Evolutionary conservation across 2,797 vertebrate species (phyloP), one percentile per base, ranked within the genome.

Genomic region (Enteromius afrohamiltoni): DNA sequence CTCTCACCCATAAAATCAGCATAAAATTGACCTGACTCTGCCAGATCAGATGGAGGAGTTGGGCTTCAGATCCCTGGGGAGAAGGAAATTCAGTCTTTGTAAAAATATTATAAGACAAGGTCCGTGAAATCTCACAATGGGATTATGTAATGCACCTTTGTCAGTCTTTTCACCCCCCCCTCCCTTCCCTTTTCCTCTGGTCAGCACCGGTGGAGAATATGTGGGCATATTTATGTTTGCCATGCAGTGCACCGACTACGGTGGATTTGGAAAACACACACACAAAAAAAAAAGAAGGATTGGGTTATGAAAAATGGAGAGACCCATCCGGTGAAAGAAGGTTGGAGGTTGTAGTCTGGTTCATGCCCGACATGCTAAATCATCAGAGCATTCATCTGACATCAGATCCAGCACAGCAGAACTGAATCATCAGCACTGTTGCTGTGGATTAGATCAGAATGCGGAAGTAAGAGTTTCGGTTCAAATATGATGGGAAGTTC

Each of bases 1-100:
- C 91, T 93, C 90, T 96, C 94, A 95, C 89, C 93, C 93, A 93
- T 93, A 95, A 96, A 96, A 96, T 96, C 89, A 92, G 93, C 94
- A 95, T 94, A 93, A 96, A 95, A 95, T 95, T 92, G 92, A 92
- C 91, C 92, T 92, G 91, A 92, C 89, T 83, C 92, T 92, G 89
- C 90, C 91, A 90, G 90, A 93, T 95, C 90, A 93, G 88, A 89
- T 90, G 76, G 87, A 89, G 83, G 85, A 85, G 84, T 91, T 87
- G 91, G 85, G 71, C 90, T 90, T 91, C 83, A 88, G 90, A 89
- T 93, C 92, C 87, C 91, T 31, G 37, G 86, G 80, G 89, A 91
- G 89, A 90, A 90, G 88, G 90, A 91, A 92, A 90, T 87, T 91
- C 85, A 82, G 88, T 86, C 89, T 90, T 91, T 88, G 88, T 64